Percentiles rank a stretch among this genome's conserved stretches.
Conservation (phyloP, 2,797 vertebrate genomes). For the Centroberyx gerrardi region DNA sequence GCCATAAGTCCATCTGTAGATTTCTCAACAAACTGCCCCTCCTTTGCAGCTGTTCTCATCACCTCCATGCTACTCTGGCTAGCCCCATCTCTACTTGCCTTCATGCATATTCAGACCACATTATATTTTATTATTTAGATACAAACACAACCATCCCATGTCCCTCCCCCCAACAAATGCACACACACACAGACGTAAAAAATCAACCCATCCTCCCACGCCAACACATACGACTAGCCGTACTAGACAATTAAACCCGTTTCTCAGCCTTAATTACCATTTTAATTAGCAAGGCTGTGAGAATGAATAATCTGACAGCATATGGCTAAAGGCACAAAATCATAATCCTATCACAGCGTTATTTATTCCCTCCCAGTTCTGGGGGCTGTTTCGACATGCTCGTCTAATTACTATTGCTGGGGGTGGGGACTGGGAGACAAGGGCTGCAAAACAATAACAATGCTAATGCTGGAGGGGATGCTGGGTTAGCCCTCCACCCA, state of each 20-base stretch:
- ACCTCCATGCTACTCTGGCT: neutral
- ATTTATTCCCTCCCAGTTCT: conserved; percentile 71
- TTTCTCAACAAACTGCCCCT: conserved; percentile 1
- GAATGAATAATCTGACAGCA: conserved; percentile 78
- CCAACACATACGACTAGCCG: conserved; percentile 30
- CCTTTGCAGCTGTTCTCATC: conserved; percentile 44
- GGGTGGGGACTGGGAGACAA: conserved; percentile 57
- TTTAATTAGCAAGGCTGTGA: conserved; percentile 80
- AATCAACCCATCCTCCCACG: conserved; percentile 20
- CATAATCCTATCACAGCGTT: conserved; percentile 80
- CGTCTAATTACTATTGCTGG: conserved; percentile 75
- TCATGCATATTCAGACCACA: conserved; percentile 3
- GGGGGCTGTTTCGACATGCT: conserved; percentile 71
- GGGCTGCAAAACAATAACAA: conserved; percentile 76
- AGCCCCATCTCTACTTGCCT: neutral
- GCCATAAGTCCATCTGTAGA: conserved; percentile 8
- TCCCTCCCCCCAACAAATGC: conserved; percentile 17
- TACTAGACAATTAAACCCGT: conserved; percentile 57
- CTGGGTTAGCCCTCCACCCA: conserved; percentile 47
- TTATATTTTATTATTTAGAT: neutral
- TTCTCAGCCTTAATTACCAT: conserved; percentile 79
- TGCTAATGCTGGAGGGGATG: conserved; percentile 64
- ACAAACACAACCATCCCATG: neutral
- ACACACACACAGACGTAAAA: conserved; percentile 16
- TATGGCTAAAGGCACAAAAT: conserved; percentile 77